Evolutionary conservation across 2,797 vertebrate genomes (phyloP).

Genomic region (Lycodopsis pacificus): DNA sequence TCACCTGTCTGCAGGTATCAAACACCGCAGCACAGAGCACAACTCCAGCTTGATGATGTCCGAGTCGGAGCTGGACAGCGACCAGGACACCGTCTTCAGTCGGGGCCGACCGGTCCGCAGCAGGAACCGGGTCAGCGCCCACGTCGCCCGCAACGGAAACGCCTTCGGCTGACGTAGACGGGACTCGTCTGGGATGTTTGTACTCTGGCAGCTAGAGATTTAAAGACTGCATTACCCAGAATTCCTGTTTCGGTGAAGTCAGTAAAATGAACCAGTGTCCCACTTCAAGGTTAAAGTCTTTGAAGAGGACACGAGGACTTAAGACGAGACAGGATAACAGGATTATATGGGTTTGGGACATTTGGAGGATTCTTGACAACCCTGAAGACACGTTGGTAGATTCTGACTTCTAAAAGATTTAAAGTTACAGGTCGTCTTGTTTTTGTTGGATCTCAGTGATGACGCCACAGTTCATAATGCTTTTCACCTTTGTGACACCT

Average conservation of each 20-base stretch:
- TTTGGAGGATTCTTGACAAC: not conserved
- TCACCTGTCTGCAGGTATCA: slow-evolving; percentile 83
- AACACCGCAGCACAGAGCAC: slow-evolving; percentile 93
- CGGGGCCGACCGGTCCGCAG: slow-evolving; percentile 83
- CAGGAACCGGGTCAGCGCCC: slow-evolving; percentile 75
- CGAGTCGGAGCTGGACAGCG: slow-evolving; percentile 93
- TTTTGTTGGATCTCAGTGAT: not conserved
- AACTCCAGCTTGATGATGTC: slow-evolving; percentile 96
- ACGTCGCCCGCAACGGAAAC: slow-evolving; percentile 82
- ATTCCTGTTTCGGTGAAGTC: slow-evolving; percentile 7
- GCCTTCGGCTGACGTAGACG: slow-evolving; percentile 74
- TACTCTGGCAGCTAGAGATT: not conserved
- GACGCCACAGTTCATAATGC: too few relatives aligned
- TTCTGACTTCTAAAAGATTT: not conserved
- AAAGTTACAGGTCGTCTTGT: not conserved
- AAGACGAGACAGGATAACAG: not conserved
- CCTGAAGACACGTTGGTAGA: not conserved
- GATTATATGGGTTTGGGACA: not conserved
- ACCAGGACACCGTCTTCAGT: slow-evolving; percentile 89
- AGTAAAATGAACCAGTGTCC: slow-evolving; percentile 1
- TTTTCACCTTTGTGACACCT: too few relatives aligned
- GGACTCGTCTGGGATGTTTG: not conserved
- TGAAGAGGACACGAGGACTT: not conserved
- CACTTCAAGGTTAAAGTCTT: not conserved
- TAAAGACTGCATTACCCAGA: slow-evolving; percentile 31